Conservation (phyloP, 2,888 invertebrate species). For the Phortica okadai region DNA sequence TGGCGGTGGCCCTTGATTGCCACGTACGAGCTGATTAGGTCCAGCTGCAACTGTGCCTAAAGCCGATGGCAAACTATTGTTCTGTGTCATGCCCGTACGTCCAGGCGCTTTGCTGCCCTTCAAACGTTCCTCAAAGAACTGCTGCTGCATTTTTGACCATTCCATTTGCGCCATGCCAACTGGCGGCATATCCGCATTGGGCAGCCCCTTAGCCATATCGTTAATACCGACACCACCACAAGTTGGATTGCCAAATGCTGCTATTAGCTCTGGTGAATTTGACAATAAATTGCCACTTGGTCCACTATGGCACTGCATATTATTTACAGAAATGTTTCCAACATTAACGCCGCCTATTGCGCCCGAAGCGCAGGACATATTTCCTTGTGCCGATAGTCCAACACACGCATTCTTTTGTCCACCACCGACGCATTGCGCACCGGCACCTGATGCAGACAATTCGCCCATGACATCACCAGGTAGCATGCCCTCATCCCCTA, state of each 20-base stretch:
- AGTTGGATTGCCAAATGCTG: slow-evolving; percentile 49
- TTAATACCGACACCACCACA: slow-evolving; percentile 46
- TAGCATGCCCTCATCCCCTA: slow-evolving; percentile 69
- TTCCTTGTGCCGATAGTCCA: slow-evolving; percentile 39
- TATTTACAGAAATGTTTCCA: slow-evolving; percentile 44
- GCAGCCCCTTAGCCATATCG: slow-evolving; percentile 48
- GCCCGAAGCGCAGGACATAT: slow-evolving; percentile 47
- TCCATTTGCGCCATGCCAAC: slow-evolving; percentile 83
- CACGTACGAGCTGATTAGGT: slow-evolving; percentile 46
- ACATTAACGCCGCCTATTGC: slow-evolving; percentile 27
- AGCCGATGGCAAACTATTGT: slow-evolving; percentile 28
- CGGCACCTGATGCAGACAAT: slow-evolving; percentile 44
- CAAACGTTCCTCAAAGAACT: slow-evolving; percentile 84
- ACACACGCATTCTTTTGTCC: slow-evolving; percentile 43
- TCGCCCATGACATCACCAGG: slow-evolving; percentile 58
- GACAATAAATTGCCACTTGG: slow-evolving; percentile 46
- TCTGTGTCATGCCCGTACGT: slow-evolving; percentile 48
- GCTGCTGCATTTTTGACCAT: slow-evolving; percentile 93
- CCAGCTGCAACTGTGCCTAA: slow-evolving; percentile 19
- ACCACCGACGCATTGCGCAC: slow-evolving; percentile 47
- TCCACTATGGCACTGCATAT: slow-evolving; percentile 45
- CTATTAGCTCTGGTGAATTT: slow-evolving; percentile 57
- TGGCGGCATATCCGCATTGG: slow-evolving; percentile 52
- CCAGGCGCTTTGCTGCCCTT: slow-evolving; percentile 75
- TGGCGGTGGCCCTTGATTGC: slow-evolving; percentile 84